A percentile compares a stretch with the other conserved stretches of the same genome.
Evolutionary conservation across 2,888 invertebrate genomes (phyloP).

Genomic region (Drosophila koepferae): DNA sequence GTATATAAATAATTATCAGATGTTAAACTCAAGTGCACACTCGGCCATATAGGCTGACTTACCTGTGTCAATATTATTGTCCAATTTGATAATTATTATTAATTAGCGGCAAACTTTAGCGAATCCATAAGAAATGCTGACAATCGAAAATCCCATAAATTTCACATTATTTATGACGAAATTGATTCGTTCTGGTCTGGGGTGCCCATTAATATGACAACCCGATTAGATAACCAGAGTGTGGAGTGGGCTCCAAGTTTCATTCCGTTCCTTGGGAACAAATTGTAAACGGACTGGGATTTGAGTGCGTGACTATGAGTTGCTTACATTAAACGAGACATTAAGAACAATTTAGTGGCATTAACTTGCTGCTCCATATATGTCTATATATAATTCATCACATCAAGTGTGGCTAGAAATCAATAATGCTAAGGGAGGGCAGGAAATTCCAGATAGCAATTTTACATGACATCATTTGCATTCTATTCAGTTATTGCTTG

Average conservation of each 20-base stretch:
- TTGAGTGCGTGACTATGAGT: constrained; percentile 39
- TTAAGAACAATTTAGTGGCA: constrained; percentile 7
- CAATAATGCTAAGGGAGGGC: constrained; percentile 29
- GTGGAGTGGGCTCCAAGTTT: not conserved
- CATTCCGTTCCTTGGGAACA: not conserved
- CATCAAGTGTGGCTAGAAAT: constrained; percentile 30
- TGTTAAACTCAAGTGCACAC: constrained; percentile 43
- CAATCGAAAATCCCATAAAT: constrained; percentile 39
- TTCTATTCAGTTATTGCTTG: not conserved
- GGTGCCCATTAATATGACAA: constrained; percentile 10
- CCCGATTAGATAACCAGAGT: constrained; percentile 38
- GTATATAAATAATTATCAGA: constrained; percentile 35
- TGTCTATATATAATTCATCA: constrained; percentile 19
- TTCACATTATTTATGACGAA: constrained; percentile 50
- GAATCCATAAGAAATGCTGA: constrained; percentile 31
- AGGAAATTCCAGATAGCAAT: constrained; percentile 10
- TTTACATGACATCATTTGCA: constrained; percentile 37
- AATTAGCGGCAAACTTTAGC: constrained; percentile 34
- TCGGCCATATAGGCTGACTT: constrained; percentile 31
- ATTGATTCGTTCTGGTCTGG: constrained; percentile 4
- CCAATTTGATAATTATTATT: constrained; percentile 56
- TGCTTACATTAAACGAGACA: constrained; percentile 7
- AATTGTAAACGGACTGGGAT: constrained; percentile 1
- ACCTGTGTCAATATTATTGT: constrained; percentile 50
- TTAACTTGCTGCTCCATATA: not conserved